Evolutionary conservation across 2,113 vertebrate species (phyloP), one percentile per base, ranked within the genome.

Genomic region (Clarias gariepinus): DNA sequence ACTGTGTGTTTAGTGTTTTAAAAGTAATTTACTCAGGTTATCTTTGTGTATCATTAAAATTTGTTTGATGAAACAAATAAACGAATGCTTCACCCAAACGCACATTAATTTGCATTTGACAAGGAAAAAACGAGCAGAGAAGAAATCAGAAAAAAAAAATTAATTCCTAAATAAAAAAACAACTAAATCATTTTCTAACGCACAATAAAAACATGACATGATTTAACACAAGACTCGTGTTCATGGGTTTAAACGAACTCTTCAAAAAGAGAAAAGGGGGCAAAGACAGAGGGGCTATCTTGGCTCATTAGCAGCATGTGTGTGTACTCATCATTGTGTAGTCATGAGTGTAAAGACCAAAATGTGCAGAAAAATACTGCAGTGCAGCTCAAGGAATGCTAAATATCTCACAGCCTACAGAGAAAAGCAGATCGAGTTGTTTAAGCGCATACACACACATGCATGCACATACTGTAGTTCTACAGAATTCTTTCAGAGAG

Each of bases 381-480:
- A 36, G 74, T 73, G 85, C 83, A 86, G 57, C 71, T 88, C 61
- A 16, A 86, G 85, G 89, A 92, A 90, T 92, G 84, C 76, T 5
- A 15, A 85, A 77, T 81, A 91, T 90, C 89, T 91, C 74, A 1
- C 91, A 89, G 55, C 71, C 68, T 66, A 88, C 28, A 73, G 83
- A 73, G 88, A 91, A 86, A 77, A 81, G 25, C 63, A 28, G 64
- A 15, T 19, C 5, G n/a, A 68, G 71, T 0, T 28, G 73, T 89
- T 86, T 81, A 83, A 73, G 18, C 53, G 47, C 63, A n/a, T 52
- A 74, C 61, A 58, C 61, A 60, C 78, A 74, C 61, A 58, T 47
- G 47, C 78, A 33, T 60, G 13, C 60, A 33, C 12, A 33, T 15
- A 58, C 57, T 2, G 47, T 47, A 47, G 47, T 8, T 23, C 10